Percentiles rank a stretch among this genome's conserved stretches.
Evolutionary conservation across 2,888 invertebrate genomes (phyloP).

Genomic region (Morpho deidamia): DNA sequence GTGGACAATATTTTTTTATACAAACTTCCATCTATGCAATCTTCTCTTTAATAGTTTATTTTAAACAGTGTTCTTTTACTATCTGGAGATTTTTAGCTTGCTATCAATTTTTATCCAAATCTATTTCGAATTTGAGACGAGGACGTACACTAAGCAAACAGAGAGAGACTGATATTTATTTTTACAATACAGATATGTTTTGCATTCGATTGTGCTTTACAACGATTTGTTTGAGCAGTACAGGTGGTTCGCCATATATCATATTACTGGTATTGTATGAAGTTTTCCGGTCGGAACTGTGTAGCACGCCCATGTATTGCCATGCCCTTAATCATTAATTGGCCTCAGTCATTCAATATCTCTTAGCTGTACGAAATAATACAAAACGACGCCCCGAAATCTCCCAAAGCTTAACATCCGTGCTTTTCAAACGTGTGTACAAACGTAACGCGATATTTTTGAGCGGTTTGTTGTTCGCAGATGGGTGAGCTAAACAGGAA

Average conservation of each 20-base stretch:
- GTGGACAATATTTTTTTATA: too few species aligned
- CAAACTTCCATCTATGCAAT: too few species aligned
- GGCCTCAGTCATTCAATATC: conserved; percentile 69
- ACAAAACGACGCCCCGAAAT: conserved; percentile 54
- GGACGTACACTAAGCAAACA: too few species aligned
- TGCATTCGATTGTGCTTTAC: conserved; percentile 9
- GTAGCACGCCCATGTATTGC: conserved; percentile 57
- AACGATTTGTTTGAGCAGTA: conserved; percentile 24
- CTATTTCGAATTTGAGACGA: too few species aligned
- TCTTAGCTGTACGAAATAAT: conserved; percentile 47
- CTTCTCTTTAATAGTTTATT: too few species aligned
- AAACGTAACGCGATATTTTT: conserved; percentile 69
- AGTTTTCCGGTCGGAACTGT: conserved; percentile 75
- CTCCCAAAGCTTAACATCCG: conserved; percentile 60
- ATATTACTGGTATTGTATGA: conserved; percentile 56
- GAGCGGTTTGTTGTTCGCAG: conserved; percentile 65
- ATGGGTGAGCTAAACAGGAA: conserved; percentile 71
- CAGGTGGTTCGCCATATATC: conserved; percentile 66
- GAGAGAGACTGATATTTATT: too few species aligned
- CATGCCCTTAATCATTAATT: conserved; percentile 54
- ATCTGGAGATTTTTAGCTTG: too few species aligned
- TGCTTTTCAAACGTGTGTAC: conserved; percentile 41
- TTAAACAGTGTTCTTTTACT: too few species aligned
- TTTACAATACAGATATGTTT: conserved; percentile 15
- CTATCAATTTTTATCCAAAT: too few species aligned